These are phyloP conservation scores for Pseudomyrmex cubaensis DNA, from an alignment of 1,140 invertebrate species.

Conservation along the genomic window DNA sequence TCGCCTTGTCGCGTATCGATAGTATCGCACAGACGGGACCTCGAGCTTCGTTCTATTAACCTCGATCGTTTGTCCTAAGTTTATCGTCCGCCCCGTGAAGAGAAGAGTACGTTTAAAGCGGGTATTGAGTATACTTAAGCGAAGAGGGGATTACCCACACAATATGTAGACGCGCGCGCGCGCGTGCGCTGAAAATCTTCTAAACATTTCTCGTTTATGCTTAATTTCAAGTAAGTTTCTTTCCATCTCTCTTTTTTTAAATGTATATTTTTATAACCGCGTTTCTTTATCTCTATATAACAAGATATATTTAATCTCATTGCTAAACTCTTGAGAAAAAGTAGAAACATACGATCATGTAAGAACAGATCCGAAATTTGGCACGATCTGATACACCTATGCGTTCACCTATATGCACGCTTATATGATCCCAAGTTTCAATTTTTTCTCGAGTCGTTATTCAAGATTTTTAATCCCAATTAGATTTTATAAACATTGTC, in stretches of 20 bases:
- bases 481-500: too few relatives aligned
- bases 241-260: not conserved
- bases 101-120: not conserved
- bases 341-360: too few relatives aligned
- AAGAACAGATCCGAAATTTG: too few relatives aligned
- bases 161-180: not conserved
- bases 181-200: not conserved
- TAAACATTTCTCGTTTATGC: too few relatives aligned
- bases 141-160: not conserved
- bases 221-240: slow-evolving; percentile 48
- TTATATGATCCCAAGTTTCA: too few relatives aligned
- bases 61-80: slow-evolving; percentile 70
- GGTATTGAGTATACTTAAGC: slow-evolving; percentile 48
- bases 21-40: slow-evolving; percentile 60
- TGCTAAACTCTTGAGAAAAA: too few relatives aligned
- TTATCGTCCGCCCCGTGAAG: slow-evolving; percentile 60
- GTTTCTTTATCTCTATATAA: not conserved
- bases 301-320: too few relatives aligned
- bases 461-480: too few relatives aligned
- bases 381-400: too few relatives aligned
- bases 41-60: slow-evolving; percentile 69
- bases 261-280: not conserved
- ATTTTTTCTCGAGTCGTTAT: too few relatives aligned
- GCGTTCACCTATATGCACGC: too few relatives aligned
- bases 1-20: slow-evolving; percentile 62